Conservation (phyloP, 2,113 vertebrate species). For the Irena cyanogastra region DNA sequence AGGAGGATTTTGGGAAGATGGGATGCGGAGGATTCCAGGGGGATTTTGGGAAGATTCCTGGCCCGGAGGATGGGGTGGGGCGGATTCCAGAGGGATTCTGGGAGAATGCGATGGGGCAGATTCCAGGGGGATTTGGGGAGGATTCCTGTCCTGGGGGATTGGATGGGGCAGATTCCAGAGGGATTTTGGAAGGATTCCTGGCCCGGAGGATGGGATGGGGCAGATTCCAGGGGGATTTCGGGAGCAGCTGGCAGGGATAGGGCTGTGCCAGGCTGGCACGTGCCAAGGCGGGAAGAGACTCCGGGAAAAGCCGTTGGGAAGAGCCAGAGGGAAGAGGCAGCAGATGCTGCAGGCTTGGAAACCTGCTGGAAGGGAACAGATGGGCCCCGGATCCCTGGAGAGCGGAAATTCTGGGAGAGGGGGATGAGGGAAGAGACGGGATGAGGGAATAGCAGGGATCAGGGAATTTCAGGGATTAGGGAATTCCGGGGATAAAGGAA, state of each 20-base stretch:
- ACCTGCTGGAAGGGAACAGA: not conserved
- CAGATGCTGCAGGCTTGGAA: not conserved
- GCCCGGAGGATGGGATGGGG: not conserved
- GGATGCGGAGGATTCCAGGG: too few species aligned
- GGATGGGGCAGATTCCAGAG: not conserved
- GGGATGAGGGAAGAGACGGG: not conserved
- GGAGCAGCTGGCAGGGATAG: not conserved
- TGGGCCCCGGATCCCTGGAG: not conserved
- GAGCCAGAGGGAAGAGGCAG: rapidly evolving
- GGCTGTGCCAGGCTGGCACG: not conserved
- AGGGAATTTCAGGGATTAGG: not conserved
- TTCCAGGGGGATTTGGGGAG: not conserved
- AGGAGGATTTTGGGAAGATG: too few species aligned
- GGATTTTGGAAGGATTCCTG: too few species aligned
- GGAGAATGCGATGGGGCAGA: not conserved
- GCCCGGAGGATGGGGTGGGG: too few species aligned
- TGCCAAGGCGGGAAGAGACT: not conserved
- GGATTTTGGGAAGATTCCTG: not conserved
- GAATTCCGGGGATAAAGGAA: not conserved
- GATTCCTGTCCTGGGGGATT: not conserved
- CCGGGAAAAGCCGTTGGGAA: not conserved
- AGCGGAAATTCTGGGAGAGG: not conserved
- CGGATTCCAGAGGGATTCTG: not conserved
- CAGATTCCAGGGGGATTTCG: not conserved
- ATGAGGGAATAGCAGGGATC: not conserved